Conservation (phyloP, 2,113 vertebrate genomes). For the Tapirus terrestris region DNA sequence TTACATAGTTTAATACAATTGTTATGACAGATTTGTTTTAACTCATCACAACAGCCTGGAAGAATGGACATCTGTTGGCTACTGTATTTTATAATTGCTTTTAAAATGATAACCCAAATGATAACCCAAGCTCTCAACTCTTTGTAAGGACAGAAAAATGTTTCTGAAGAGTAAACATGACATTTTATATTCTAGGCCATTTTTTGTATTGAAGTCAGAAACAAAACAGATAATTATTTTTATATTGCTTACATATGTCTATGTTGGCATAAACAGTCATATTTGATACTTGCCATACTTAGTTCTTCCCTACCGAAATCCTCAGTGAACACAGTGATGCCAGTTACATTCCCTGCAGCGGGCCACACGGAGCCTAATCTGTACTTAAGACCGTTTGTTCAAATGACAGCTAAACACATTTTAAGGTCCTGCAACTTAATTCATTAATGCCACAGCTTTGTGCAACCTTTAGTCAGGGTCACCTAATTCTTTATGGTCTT, state of each 20-base stretch:
- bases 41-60: slow-evolving; percentile 55
- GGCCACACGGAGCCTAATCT: not conserved
- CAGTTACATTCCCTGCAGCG: not conserved
- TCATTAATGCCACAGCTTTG: slow-evolving; percentile 48
- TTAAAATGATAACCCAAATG: slow-evolving; percentile 56
- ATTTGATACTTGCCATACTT: not conserved
- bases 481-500: slow-evolving; percentile 21
- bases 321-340: not conserved
- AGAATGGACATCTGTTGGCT: slow-evolving; percentile 54
- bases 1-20: slow-evolving; percentile 68
- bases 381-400: slow-evolving; percentile 38
- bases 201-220: not conserved
- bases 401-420: slow-evolving; percentile 50
- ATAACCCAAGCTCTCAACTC: not conserved
- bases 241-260: not conserved
- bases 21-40: slow-evolving; percentile 67
- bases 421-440: slow-evolving; percentile 58
- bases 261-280: not conserved
- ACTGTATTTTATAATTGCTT: slow-evolving; percentile 65
- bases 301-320: not conserved
- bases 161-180: slow-evolving; percentile 1
- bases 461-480: slow-evolving; percentile 23
- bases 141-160: slow-evolving; percentile 19
- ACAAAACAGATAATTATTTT: slow-evolving; percentile 8
- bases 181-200: not conserved